These are phyloP conservation scores for Neodiprion fabricii DNA, from an alignment of 1,140 invertebrate genomes.

Conservation along the genomic window DNA sequence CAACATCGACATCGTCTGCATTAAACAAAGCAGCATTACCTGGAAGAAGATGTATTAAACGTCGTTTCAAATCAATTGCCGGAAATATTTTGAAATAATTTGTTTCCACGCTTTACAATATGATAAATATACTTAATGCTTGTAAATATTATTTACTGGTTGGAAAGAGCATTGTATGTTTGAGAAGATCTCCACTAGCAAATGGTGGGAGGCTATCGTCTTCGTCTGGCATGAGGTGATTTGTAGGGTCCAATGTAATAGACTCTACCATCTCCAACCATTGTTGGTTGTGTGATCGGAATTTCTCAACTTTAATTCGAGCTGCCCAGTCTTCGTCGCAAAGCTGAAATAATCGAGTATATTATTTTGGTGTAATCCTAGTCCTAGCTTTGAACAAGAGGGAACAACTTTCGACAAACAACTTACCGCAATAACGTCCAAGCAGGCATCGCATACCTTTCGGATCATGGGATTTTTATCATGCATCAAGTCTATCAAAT, in stretches of 20 bases:
- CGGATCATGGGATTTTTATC: conserved; percentile 94
- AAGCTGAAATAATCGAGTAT: conserved; percentile 63
- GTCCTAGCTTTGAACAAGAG: no score
- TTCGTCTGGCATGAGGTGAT: conserved; percentile 64
- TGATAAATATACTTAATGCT: conserved; percentile 17
- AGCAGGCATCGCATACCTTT: conserved; percentile 88
- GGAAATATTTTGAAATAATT: conserved; percentile 20
- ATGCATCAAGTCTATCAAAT: conserved; percentile 97
- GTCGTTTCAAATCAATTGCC: neutral
- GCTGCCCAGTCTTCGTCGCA: conserved; percentile 90
- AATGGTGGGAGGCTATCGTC: conserved; percentile 74
- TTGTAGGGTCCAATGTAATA: conserved; percentile 62
- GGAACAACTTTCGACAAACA: neutral
- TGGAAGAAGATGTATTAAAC: conserved; percentile 26
- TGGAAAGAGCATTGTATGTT: conserved; percentile 71
- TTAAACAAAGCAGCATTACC: conserved; percentile 54
- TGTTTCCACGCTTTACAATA: conserved; percentile 17
- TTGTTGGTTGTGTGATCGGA: conserved; percentile 95
- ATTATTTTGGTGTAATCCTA: no score
- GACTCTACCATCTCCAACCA: conserved; percentile 96
- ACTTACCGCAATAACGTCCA: conserved; percentile 88
- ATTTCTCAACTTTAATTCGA: conserved; percentile 93
- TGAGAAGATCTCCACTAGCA: conserved; percentile 74
- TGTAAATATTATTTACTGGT: conserved; percentile 60
- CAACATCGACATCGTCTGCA: conserved; percentile 57